Base-by-base conservation (phyloP, 2,888 invertebrate genomes). In the Agrochola lychnidis region DNA sequence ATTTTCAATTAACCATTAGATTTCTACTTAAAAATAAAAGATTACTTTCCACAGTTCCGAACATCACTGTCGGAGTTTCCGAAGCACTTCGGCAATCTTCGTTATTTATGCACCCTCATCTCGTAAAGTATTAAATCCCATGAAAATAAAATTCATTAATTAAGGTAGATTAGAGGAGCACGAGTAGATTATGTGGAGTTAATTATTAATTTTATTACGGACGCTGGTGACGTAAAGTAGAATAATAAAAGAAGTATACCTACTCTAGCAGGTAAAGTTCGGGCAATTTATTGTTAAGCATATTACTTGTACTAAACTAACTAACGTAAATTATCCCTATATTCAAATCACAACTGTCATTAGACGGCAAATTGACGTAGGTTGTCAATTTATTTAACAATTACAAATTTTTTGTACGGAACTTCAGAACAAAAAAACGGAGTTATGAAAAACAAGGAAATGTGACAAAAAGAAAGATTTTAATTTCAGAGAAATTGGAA, bases 21-120 rank as follows among this genome's bases (percentile, higher is more conserved):
- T 36, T 30, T 2, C 30, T 61, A 57, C 36, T 56, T 63, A 77
- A 87, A 80, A 80, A 87, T 79, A 73, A 79, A 74, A 73, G 45
- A 86, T 87, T 73, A 83, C 78, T 83, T 78, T 64, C 30, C 70
- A 57, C 84, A 66, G 64, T 59, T 81, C 36, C 57, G 2, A 22
- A n/a, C 42, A 9, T 45, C 67, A 45, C 61, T 25, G 67, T 62
- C 56, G n/a, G 67, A 81, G 78, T 74, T 79, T 64, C 70, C 45
- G 64, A 87, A 85, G 78, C 70, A 36, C 68, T 80, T 83, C 70
- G 66, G 76, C 48, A 70, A 71, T 75, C 67, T 78, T 80, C 66
- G 53, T 87, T 87, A 87, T 80, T 79, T 84, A 87, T 84, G 76
- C 82, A 82, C 80, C 78, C 80, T 81, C 63, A 59, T 66, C 67